A percentile compares a stretch with the other conserved stretches of the same genome.
These are phyloP conservation scores for Gobionotothen gibberifrons DNA, from an alignment of 2,797 vertebrate species.

Conservation along the genomic window DNA sequence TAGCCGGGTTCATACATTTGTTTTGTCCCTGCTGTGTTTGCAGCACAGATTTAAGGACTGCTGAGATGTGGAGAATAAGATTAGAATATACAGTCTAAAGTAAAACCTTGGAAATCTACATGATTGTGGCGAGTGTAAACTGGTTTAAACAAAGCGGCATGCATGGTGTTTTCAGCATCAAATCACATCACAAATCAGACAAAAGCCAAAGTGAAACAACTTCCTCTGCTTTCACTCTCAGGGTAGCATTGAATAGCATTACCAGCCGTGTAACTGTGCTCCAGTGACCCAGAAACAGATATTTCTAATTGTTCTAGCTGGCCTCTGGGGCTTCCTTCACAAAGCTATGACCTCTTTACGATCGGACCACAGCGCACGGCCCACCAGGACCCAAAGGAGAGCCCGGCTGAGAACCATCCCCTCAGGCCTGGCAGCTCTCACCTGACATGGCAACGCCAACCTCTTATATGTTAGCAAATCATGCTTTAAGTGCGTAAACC, in stretches of 20 bases:
- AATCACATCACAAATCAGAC: slow-evolving; percentile 52
- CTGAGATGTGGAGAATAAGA: slow-evolving; percentile 52
- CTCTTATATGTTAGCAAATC: slow-evolving; percentile 44
- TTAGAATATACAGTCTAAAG: slow-evolving; percentile 53
- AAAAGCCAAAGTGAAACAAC: slow-evolving; percentile 53
- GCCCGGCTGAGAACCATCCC: slow-evolving; percentile 46
- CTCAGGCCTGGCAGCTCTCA: slow-evolving; percentile 56
- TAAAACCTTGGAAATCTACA: slow-evolving; percentile 51
- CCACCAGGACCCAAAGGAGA: slow-evolving; percentile 65
- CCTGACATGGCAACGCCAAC: slow-evolving; percentile 60
- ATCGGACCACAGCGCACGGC: slow-evolving; percentile 55
- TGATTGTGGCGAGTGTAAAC: slow-evolving; percentile 40
- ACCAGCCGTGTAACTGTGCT: slow-evolving; percentile 64
- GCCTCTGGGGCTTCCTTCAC: slow-evolving; percentile 68
- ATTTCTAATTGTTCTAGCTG: slow-evolving; percentile 80
- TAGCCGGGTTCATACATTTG: slow-evolving; percentile 51
- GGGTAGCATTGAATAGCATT: slow-evolving; percentile 53
- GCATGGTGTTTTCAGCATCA: slow-evolving; percentile 19
- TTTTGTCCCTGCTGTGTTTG: slow-evolving; percentile 50
- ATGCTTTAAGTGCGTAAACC: slow-evolving; percentile 39
- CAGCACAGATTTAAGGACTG: slow-evolving; percentile 62
- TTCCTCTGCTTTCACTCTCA: slow-evolving; percentile 41
- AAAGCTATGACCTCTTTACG: slow-evolving; percentile 73
- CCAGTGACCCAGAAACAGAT: slow-evolving; percentile 82
- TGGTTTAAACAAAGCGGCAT: slow-evolving; percentile 51